Base-by-base conservation (phyloP, 2,888 invertebrate species). In the Orthonychiurus folsomi region DNA sequence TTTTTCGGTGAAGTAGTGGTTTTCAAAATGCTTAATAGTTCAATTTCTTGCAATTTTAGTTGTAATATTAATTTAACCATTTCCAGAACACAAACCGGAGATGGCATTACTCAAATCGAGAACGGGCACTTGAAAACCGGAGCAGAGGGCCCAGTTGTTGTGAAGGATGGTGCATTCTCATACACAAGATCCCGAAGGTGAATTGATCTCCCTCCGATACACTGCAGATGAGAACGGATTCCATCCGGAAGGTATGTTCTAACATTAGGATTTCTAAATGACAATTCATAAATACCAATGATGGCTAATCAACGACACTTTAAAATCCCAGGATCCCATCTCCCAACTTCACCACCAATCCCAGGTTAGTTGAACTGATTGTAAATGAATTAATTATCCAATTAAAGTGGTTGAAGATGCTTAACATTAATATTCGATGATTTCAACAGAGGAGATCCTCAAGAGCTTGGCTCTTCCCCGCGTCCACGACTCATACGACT, bases 341-440 rank as follows among this genome's bases (percentile, higher is more conserved):
- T 67, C 37, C 64, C 64, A 15, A 65, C 63, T 37, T 27, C 66
- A n/a, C 61, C 64, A 57, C 64, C 64, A 52, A 63, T 65, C 24
- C 63, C 67, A 50, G 37, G 9, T 37, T 5, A 37, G 15, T 9
- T 37, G n/a, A n/a, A n/a, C n/a, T n/a, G n/a, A n/a, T n/a, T n/a
- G n/a, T n/a, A n/a, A n/a, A n/a, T n/a, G n/a, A n/a, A n/a, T n/a
- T n/a, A n/a, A n/a, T n/a, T n/a, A n/a, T n/a, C n/a, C n/a, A n/a
- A n/a, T n/a, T n/a, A n/a, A n/a, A n/a, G n/a, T n/a, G n/a, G n/a
- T n/a, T n/a, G n/a, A n/a, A n/a, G n/a, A n/a, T n/a, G n/a, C n/a
- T n/a, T n/a, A n/a, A n/a, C n/a, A n/a, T n/a, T n/a, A n/a, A n/a
- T n/a, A n/a, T n/a, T n/a, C n/a, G n/a, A n/a, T n/a, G n/a, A n/a